phyloP scores from a whole-genome alignment of 2,888 invertebrate species.

The Schizotus pectinicornis region DNA sequence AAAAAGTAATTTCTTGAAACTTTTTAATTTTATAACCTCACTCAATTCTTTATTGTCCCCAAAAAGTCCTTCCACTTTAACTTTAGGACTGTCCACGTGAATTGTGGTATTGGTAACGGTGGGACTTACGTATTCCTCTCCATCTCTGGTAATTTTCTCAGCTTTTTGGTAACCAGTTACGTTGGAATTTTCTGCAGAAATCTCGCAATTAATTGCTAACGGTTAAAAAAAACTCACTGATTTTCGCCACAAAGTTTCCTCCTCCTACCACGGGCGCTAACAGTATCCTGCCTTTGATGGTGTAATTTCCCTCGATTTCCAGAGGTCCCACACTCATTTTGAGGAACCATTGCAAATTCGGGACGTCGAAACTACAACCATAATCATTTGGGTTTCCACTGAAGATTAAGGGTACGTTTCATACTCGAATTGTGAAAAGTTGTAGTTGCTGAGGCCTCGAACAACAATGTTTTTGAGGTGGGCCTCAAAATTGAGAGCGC shows the following conservation, averaged over 20 bases:
- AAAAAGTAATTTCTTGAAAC: no score
- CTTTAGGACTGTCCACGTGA: slow-evolving; percentile 26
- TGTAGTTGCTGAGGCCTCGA: slow-evolving; percentile 38
- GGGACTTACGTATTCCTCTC: slow-evolving; percentile 2
- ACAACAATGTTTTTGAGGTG: slow-evolving; percentile 35
- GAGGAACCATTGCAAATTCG: slow-evolving; percentile 35
- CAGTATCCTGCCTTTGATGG: slow-evolving; percentile 58
- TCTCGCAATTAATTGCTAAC: no score
- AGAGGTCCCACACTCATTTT: background rate
- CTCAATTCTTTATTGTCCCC: slow-evolving; percentile 40
- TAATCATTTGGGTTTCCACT: background rate
- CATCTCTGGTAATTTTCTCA: background rate
- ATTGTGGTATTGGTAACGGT: slow-evolving; percentile 4
- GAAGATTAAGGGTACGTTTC: background rate
- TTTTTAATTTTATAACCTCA: background rate
- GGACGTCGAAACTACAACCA: slow-evolving; percentile 1
- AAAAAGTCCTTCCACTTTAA: slow-evolving; percentile 40
- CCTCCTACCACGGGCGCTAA: background rate
- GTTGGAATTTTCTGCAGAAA: no score
- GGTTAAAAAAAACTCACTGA: background rate
- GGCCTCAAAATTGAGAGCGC: slow-evolving; percentile 39
- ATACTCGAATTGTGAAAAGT: slow-evolving; percentile 21
- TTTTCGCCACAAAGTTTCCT: background rate
- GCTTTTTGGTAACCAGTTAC: background rate
- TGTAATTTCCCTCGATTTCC: slow-evolving; percentile 46